Base-by-base conservation (phyloP, 2,888 invertebrate genomes). In the Clanis bilineata region DNA sequence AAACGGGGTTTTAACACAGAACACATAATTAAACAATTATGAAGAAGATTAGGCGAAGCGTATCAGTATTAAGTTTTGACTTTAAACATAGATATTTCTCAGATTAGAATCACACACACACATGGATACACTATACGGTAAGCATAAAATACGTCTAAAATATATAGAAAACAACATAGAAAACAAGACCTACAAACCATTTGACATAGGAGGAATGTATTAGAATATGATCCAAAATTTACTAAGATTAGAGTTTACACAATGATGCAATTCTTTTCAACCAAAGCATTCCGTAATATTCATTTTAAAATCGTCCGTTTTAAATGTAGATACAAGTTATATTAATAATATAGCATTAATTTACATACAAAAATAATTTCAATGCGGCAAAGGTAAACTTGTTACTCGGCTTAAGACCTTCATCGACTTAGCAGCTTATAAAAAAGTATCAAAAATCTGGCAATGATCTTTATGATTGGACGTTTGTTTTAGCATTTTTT, bases 311-410 rank as follows among this genome's bases (percentile, higher is more conserved):
- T 9, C 18, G 12, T 51, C 18, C 9, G 0, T 21, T 51, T 51
- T 32, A 18, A 32, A 51, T 32, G 32, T 32, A 47, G 32, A 32
- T 10, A 32, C 10, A 6, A 32, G 18, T 32, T 51, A 32, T 32
- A 32, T 32, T 51, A 51, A 32, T 51, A 32, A 32, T 51, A 18
- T 18, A 32, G 18, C 51, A 51, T 51, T 28, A 51, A 51, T 51
- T 51, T 51, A 32, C 51, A 51, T 51, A 51, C 32, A 51, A 18
- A 51, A 51, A 51, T 51, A 51, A 51, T 32, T 51, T 51, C 51
- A 51, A 51, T 32, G 28, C 51, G 32, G 18, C 51, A 51, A 51
- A 51, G 32, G 51, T 32, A 51, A 51, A 51, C 51, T 51, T 51
- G 51, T 51, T 51, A 51, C 51, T 28, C 10, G 10, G 51, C 32